Percentiles rank a stretch among this genome's conserved stretches.
Conservation (phyloP, 2,888 invertebrate genomes). For the Ophraella communa region DNA sequence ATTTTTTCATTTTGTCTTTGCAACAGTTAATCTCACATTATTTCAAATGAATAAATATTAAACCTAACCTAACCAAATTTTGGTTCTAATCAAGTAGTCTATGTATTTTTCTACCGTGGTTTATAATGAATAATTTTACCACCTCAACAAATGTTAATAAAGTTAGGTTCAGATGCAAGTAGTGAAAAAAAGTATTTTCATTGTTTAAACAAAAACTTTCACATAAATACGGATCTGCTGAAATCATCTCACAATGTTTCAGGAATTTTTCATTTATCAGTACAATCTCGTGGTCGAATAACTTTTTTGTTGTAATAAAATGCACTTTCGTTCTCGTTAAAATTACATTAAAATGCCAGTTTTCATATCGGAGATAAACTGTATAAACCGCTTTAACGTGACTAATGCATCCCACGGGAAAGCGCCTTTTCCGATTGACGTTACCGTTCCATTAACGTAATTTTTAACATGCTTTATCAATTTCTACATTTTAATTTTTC, state of each 20-base stretch:
- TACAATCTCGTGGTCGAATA: slow-evolving; percentile 21
- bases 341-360: slow-evolving; percentile 58
- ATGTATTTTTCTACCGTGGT: too few species aligned
- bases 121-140: too few species aligned
- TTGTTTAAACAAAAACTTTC: too few species aligned
- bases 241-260: slow-evolving; percentile 3
- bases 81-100: too few species aligned
- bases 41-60: too few species aligned
- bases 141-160: too few species aligned
- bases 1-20: too few species aligned
- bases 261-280: slow-evolving; percentile 27
- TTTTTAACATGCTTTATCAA: slow-evolving; percentile 58
- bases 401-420: slow-evolving; percentile 48
- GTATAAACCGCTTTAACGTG: slow-evolving; percentile 45
- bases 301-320: slow-evolving; percentile 32
- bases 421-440: slow-evolving; percentile 49
- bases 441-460: slow-evolving; percentile 54
- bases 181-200: too few species aligned
- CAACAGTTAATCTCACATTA: too few species aligned
- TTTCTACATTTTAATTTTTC: slow-evolving; percentile 49
- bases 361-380: slow-evolving; percentile 53
- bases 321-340: slow-evolving; percentile 52
- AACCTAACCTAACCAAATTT: too few species aligned
- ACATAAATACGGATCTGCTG: background rate
- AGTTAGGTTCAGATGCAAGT: too few species aligned